phyloP scores from a whole-genome alignment of 2,797 vertebrate genomes.

The Tapirus indicus region DNA sequence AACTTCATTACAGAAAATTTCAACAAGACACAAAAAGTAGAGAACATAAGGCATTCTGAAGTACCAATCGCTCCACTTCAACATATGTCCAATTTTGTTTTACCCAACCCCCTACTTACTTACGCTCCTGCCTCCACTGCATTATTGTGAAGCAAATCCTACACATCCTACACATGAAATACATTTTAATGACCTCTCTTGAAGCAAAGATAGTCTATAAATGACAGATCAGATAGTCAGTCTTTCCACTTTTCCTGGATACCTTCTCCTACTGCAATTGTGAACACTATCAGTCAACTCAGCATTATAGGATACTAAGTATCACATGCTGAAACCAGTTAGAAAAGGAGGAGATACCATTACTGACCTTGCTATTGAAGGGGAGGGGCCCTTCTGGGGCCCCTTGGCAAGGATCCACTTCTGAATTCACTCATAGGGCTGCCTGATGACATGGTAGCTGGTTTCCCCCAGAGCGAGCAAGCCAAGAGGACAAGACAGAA shows the following conservation, averaged over 20 bases:
- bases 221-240: not conserved
- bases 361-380: not conserved
- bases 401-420: not conserved
- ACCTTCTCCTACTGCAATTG: not conserved
- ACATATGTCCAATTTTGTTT: not conserved
- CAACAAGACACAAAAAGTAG: not conserved
- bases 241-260: not conserved
- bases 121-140: not conserved
- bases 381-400: no score
- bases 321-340: conserved; percentile 14
- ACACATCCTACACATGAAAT: not conserved
- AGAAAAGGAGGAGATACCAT: not conserved
- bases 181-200: not conserved
- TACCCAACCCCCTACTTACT: not conserved
- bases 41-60: not conserved
- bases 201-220: not conserved
- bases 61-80: not conserved
- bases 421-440: not conserved
- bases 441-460: not conserved
- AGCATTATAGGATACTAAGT: not conserved
- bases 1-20: not conserved
- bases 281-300: not conserved
- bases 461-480: not conserved
- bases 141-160: conserved; percentile 30
- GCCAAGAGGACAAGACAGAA: not conserved